Evolutionary conservation across 2,888 invertebrate species (phyloP).

Genomic region (Cheilosia variabilis): DNA sequence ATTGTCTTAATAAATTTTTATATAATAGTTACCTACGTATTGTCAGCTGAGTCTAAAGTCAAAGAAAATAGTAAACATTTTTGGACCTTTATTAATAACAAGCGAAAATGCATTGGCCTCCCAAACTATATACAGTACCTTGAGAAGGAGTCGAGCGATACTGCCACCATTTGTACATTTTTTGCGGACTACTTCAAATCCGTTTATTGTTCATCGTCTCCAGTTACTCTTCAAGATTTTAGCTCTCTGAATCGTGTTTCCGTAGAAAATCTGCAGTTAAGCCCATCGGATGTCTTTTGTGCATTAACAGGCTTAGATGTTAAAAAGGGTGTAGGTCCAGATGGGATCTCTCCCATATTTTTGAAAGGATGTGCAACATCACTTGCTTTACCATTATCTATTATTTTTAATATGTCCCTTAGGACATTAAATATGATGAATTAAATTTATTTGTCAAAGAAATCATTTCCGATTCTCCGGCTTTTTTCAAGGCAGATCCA

Average conservation of each 20-base stretch:
- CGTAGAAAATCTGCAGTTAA: not conserved
- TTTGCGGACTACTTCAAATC: not conserved
- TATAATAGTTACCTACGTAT: not conserved
- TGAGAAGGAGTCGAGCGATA: not conserved
- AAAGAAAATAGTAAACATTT: not conserved
- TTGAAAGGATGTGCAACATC: not conserved
- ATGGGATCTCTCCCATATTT: not conserved
- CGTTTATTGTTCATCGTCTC: conserved; percentile 1
- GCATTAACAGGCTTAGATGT: not conserved
- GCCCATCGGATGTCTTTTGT: not conserved
- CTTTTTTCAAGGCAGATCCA: too few relatives aligned
- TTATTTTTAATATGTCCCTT: not conserved
- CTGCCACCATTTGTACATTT: not conserved
- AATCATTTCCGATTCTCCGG: too few relatives aligned
- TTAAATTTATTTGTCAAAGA: too few relatives aligned
- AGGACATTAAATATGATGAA: not conserved
- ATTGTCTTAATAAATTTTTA: not conserved
- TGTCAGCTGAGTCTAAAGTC: not conserved
- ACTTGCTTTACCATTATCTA: not conserved
- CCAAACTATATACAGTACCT: not conserved
- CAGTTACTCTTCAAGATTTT: not conserved
- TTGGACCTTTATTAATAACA: conserved; percentile 1
- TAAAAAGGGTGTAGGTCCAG: conserved; percentile 1
- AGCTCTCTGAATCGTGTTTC: not conserved
- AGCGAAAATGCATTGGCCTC: not conserved